Evolutionary conservation across 2,888 invertebrate species (phyloP), one percentile per base, ranked within the genome.

Genomic region (Hypsopygia costalis): DNA sequence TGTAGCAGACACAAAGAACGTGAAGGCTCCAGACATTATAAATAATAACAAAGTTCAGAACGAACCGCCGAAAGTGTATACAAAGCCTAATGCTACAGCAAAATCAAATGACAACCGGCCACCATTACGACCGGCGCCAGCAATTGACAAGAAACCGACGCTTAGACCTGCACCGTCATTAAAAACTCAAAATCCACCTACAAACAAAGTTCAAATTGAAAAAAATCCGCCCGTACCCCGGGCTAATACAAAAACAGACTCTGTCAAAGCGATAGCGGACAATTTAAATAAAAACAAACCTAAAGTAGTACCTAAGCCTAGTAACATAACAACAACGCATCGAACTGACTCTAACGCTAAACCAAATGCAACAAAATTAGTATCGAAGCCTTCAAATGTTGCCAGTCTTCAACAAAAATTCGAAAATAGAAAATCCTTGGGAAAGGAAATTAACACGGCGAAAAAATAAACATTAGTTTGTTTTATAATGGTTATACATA

Each of bases 391-490:
- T 30, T 94, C 94, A 11, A 94, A 92, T 69, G 94, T 95, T 40
- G 94, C 94, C 21, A 92, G 93, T 43, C 81, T 95, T 55, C 95
- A 95, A 61, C 94, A 94, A 60, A 94, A 94, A 71, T 95, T 95
- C 67, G 95, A 95, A 77, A 91, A 90, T 58, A 77, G 89, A 57
- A 89, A 89, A 55, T 83, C 86, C 8, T 48, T 82, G 44, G 82
- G 83, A 9, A 86, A 85, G 71, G 86, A 87, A 57, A 69, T 81
- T 48, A 66, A 55, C 29, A 59, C 67, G 34, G 64, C 64, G 40
- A 85, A 83, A 57, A 80, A 81, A 64, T 81, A 67, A 56, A 21
- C n/a, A 20, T 36, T 30, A 25, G 33, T 31, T 36, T n/a, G 27
- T 6, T 1, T 7, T 10, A 7, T 12, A 20, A 29, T 31, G 11